Percentiles rank a stretch among this genome's conserved stretches.
These are phyloP conservation scores for Metellina segmentata DNA, from an alignment of 2,888 invertebrate genomes.

Conservation along the genomic window DNA sequence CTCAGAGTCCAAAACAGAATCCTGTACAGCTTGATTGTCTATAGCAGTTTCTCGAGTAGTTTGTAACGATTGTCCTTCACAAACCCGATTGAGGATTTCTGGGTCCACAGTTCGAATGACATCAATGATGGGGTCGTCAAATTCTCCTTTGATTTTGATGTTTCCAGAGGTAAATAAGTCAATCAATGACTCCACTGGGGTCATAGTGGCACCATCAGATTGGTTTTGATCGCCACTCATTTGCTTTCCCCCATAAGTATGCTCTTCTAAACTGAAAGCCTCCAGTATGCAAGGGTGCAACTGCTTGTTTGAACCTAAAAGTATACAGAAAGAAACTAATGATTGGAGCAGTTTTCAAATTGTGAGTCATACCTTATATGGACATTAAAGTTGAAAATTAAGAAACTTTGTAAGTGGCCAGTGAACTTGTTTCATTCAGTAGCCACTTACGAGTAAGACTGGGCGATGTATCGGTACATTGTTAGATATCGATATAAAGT, in stretches of 20 bases:
- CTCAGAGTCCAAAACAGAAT: background rate
- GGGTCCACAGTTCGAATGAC: constrained; percentile 39
- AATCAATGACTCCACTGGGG: constrained; percentile 58
- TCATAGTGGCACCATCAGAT: background rate
- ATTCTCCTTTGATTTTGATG: constrained; percentile 54
- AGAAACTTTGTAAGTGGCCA: too few species aligned
- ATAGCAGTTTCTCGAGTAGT: background rate
- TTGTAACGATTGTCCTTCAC: background rate
- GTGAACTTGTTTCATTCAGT: too few species aligned
- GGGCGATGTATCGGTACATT: too few species aligned
- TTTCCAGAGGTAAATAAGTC: constrained; percentile 56
- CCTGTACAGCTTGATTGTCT: background rate
- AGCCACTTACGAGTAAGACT: too few species aligned
- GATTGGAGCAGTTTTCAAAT: too few species aligned
- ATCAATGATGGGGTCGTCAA: constrained; percentile 66
- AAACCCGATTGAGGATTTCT: constrained; percentile 29
- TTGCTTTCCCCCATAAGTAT: background rate
- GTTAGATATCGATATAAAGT: too few species aligned
- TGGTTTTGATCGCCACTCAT: background rate
- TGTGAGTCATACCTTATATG: too few species aligned
- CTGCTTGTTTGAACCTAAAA: background rate
- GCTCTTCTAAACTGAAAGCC: background rate
- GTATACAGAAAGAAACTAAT: too few species aligned
- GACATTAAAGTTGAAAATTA: too few species aligned
- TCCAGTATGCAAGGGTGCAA: background rate